A percentile compares a stretch with the other conserved stretches of the same genome.
Evolutionary conservation across 2,888 invertebrate species (phyloP).

Genomic region (Halocaridina rubra): DNA sequence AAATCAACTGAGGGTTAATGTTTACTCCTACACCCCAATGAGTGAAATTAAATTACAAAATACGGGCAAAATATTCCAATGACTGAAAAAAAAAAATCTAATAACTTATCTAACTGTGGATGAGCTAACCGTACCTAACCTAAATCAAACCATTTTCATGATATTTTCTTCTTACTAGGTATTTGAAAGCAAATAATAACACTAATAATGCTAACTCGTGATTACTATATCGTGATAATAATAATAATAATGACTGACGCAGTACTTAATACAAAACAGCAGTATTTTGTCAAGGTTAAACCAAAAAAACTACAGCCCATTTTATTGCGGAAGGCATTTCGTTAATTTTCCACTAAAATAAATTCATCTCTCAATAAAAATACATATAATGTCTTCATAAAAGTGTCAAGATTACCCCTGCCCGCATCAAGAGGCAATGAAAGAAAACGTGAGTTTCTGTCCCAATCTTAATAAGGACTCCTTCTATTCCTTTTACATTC

Average conservation of each 20-base stretch:
- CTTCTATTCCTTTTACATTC: constrained; percentile 19
- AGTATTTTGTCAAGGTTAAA: neutral
- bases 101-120: neutral
- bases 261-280: neutral
- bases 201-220: neutral
- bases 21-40: no score
- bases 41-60: no score
- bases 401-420: no score
- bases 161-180: no score
- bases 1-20: no score
- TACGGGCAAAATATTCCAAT: no score
- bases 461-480: neutral
- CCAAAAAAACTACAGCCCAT: neutral
- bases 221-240: neutral
- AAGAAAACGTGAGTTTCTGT: neutral
- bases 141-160: neutral
- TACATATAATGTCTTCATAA: no score
- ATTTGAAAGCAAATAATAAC: no score
- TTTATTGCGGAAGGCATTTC: no score
- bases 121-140: neutral
- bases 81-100: neutral
- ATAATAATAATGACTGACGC: neutral
- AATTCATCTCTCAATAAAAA: no score
- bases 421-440: no score
- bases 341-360: no score